Conservation (phyloP, 1,140 invertebrate species). For the Holcopasites calliopsidis region DNA sequence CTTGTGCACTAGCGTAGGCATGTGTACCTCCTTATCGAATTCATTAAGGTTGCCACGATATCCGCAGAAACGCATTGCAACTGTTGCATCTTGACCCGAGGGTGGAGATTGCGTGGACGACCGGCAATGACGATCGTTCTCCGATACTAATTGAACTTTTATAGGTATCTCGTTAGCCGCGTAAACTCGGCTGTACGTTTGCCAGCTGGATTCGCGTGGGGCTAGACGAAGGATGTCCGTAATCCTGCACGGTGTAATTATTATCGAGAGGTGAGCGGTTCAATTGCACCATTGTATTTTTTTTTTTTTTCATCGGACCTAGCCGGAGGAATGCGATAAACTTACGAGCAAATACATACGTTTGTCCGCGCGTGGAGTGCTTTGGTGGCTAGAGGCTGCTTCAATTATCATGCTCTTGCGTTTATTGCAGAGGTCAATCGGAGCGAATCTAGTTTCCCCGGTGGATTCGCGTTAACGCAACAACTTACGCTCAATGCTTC, state of each 20-base stretch:
- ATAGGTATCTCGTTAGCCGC: conserved; percentile 16
- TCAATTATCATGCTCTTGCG: not conserved
- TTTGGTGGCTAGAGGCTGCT: not conserved
- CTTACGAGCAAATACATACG: no score
- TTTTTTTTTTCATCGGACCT: not conserved
- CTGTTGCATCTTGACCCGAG: not conserved
- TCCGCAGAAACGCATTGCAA: conserved; percentile 38
- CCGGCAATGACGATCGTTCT: not conserved
- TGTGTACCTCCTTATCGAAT: conserved; percentile 61
- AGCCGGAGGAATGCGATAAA: not conserved
- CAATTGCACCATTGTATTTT: no score
- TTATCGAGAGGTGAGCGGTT: not conserved
- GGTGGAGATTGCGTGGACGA: not conserved
- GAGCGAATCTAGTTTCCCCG: not conserved
- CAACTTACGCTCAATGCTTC: not conserved
- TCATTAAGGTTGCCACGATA: conserved; percentile 57
- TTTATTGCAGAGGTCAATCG: not conserved
- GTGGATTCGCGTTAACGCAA: not conserved
- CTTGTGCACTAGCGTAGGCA: conserved; percentile 55
- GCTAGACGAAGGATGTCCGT: no score
- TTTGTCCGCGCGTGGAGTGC: not conserved
- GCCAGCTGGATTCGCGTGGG: not conserved
- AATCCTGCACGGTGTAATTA: not conserved
- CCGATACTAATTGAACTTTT: conserved; percentile 28
- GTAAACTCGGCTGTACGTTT: not conserved